Evolutionary conservation across 2,888 invertebrate genomes (phyloP).

Genomic region (Pemphredon lugubris): DNA sequence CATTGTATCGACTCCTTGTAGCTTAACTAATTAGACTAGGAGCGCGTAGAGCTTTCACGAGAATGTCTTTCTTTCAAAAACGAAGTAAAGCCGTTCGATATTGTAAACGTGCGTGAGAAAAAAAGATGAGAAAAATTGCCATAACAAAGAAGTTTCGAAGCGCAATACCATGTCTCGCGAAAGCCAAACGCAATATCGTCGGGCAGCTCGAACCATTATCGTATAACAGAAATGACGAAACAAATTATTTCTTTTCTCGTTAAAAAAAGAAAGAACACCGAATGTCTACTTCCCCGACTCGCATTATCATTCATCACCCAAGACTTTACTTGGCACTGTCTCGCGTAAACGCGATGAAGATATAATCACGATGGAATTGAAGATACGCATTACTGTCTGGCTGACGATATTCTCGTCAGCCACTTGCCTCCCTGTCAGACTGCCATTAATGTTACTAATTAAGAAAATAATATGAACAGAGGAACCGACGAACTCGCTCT

Average conservation of each 20-base stretch:
- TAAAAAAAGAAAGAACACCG: too few species aligned
- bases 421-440: conserved; percentile 63
- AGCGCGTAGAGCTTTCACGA: conserved; percentile 51
- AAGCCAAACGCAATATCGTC: conserved; percentile 62
- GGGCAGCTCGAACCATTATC: conserved; percentile 64
- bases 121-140: too few species aligned
- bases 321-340: conserved; percentile 2
- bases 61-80: conserved; percentile 11
- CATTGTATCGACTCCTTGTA: conserved; percentile 35
- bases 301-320: background rate
- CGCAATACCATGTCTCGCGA: too few species aligned
- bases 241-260: too few species aligned
- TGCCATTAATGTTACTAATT: conserved; percentile 65
- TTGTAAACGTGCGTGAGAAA: too few species aligned
- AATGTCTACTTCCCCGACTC: conserved; percentile 1
- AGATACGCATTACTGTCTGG: conserved; percentile 28
- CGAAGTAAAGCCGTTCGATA: background rate
- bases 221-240: background rate
- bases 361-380: conserved; percentile 54
- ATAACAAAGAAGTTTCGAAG: too few species aligned
- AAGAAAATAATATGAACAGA: conserved; percentile 28
- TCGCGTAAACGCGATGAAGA: conserved; percentile 3
- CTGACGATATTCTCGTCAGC: conserved; percentile 48
- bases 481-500: conserved; percentile 26
- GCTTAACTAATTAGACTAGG: conserved; percentile 41